phyloP scores from a whole-genome alignment of 2,113 vertebrate genomes.

The Caranx ignobilis region DNA sequence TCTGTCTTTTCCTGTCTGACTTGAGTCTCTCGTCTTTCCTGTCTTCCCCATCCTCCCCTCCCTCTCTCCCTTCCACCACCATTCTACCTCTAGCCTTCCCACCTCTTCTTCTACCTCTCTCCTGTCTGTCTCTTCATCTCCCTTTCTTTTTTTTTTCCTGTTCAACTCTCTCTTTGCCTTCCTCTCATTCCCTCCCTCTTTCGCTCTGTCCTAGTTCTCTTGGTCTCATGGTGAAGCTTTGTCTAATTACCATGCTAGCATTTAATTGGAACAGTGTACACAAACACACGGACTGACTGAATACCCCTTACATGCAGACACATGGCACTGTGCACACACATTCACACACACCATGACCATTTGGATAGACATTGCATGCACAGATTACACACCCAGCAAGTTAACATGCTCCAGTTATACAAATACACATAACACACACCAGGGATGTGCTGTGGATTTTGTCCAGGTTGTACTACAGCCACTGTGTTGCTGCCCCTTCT shows the following conservation, averaged over 20 bases:
- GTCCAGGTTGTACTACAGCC: constrained; percentile 71
- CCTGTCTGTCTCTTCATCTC: constrained; percentile 31
- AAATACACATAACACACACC: constrained; percentile 69
- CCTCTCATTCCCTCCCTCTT: constrained; percentile 12
- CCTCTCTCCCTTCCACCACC: neutral
- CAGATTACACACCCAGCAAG: constrained; percentile 64
- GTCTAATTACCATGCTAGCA: constrained; percentile 79
- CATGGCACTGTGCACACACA: constrained; percentile 47
- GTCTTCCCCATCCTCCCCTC: neutral
- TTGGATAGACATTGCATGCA: constrained; percentile 52
- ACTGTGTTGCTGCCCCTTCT: constrained; percentile 66
- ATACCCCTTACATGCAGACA: constrained; percentile 53
- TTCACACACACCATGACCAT: constrained; percentile 45
- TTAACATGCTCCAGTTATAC: constrained; percentile 80
- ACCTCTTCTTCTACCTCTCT: constrained; percentile 2
- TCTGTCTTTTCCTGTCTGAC: constrained; percentile 57
- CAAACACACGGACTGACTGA: constrained; percentile 73
- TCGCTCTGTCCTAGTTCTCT: constrained; percentile 77
- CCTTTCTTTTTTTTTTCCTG: constrained; percentile 6
- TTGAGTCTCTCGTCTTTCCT: constrained; percentile 31
- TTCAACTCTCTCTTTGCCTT: constrained; percentile 51
- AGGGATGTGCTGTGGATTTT: constrained; percentile 63
- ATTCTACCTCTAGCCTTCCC: constrained; percentile 7
- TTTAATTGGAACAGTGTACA: constrained; percentile 79
- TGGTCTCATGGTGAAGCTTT: constrained; percentile 80